These are phyloP conservation scores for Siniperca knerii DNA, from an alignment of 2,113 vertebrate genomes.

Conservation along the genomic window DNA sequence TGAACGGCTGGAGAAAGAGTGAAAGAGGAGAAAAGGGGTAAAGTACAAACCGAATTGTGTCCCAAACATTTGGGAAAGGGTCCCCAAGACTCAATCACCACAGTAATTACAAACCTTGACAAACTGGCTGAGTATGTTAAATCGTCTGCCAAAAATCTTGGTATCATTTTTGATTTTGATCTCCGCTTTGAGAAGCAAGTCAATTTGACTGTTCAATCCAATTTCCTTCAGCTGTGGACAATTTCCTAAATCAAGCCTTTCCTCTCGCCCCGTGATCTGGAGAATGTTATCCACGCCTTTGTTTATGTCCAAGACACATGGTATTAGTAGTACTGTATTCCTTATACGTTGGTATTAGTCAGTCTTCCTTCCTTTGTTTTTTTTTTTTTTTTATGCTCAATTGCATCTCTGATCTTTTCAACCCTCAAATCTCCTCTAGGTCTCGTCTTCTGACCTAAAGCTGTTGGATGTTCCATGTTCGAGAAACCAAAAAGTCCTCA, in stretches of 20 bases:
- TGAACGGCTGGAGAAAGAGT: conserved; percentile 28
- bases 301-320: not conserved
- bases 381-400: not conserved
- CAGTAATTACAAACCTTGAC: not conserved
- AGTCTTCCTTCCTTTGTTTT: too few species aligned
- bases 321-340: not conserved
- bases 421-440: conserved; percentile 3
- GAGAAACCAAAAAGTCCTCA: not conserved
- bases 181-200: conserved; percentile 23
- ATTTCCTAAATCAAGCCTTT: conserved; percentile 6
- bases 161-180: conserved; percentile 18
- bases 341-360: not conserved
- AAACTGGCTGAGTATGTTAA: not conserved
- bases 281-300: not conserved
- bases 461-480: not conserved
- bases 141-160: not conserved
- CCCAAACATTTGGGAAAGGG: conserved; percentile 46
- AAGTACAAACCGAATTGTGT: conserved; percentile 9
- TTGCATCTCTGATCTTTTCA: conserved; percentile 3
- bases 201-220: not conserved
- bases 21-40: conserved; percentile 9
- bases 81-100: not conserved
- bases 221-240: not conserved
- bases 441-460: not conserved
- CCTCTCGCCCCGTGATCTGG: not conserved